Conservation (phyloP, 2,797 vertebrate genomes). For the Spea hammondii region DNA sequence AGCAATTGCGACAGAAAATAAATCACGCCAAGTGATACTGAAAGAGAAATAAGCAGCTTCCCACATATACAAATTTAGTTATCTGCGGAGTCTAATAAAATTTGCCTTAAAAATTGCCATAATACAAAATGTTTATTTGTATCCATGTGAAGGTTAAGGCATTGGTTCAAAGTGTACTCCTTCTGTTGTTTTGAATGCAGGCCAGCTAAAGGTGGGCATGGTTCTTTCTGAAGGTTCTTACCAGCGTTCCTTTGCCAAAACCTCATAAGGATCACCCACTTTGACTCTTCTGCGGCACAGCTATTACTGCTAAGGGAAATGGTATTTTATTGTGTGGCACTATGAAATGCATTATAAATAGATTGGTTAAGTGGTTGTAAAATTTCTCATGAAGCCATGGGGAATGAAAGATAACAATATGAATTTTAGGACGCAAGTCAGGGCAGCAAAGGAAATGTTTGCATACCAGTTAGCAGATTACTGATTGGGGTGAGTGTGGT, state of each 20-base stretch:
- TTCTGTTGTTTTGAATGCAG: background rate
- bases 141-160: background rate
- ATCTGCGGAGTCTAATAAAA: too few relatives aligned
- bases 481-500: background rate
- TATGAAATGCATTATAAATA: background rate
- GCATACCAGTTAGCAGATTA: background rate
- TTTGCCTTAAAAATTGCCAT: too few relatives aligned
- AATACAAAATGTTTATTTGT: too few relatives aligned
- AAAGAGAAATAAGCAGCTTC: too few relatives aligned
- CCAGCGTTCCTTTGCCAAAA: slow-evolving; percentile 11
- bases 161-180: background rate
- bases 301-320: background rate
- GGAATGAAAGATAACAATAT: background rate
- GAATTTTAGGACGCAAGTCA: background rate
- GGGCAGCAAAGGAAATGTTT: background rate
- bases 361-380: background rate
- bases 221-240: background rate
- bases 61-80: too few relatives aligned
- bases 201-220: slow-evolving; percentile 4
- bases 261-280: slow-evolving; percentile 17
- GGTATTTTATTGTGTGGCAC: background rate
- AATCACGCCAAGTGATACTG: too few relatives aligned
- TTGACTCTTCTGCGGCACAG: background rate
- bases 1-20: too few relatives aligned
- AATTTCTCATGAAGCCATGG: background rate